Evolutionary conservation across 2,888 invertebrate species (phyloP), one percentile per base, ranked within the genome.

Genomic region (Liopterus haemorrhoidalis): DNA sequence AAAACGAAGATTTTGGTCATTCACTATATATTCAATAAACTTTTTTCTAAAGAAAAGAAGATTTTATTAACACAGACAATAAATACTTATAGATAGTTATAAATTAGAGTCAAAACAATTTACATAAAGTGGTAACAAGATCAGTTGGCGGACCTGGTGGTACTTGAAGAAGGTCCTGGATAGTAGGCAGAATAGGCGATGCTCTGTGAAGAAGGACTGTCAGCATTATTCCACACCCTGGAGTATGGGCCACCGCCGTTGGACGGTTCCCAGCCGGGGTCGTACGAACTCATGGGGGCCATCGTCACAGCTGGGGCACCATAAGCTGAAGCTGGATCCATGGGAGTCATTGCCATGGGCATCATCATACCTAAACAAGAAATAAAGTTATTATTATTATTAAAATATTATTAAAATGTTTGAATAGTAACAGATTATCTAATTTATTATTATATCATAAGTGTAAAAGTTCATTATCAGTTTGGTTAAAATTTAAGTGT

Each of bases 231-330:
- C 84, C 87, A 88, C 1, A 84, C 78, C 53, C 88, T 74, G 33
- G 87, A 78, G 66, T 88, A 88, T 1, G 87, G 87, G 5, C 85
- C 85, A 37, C 81, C 78, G 42, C 78, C 76, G 59, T 75, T 80
- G 52, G 75, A 70, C 2, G 81, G 79, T 60, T 83, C 82, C 82
- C 83, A 84, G 53, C 79, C 76, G 5, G 79, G 78, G 54, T 75
- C 76, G 73, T 87, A 87, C 2, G 85, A 82, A 58, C 81, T 83
- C 49, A 78, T 74, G 20, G 84, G 79, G 14, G 74, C 66, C 20
- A 81, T 73, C 21, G 70, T 62, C 21, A 71, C 58, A 32, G 77
- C 71, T 31, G 85, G 83, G 36, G 79, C 77, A 32, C 85, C 85
- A 62, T 86, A 86, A 49, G 81, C 72, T 6, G 78, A 68, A 36